Conservation (phyloP, 1,140 invertebrate genomes). For the Ips typographus region DNA sequence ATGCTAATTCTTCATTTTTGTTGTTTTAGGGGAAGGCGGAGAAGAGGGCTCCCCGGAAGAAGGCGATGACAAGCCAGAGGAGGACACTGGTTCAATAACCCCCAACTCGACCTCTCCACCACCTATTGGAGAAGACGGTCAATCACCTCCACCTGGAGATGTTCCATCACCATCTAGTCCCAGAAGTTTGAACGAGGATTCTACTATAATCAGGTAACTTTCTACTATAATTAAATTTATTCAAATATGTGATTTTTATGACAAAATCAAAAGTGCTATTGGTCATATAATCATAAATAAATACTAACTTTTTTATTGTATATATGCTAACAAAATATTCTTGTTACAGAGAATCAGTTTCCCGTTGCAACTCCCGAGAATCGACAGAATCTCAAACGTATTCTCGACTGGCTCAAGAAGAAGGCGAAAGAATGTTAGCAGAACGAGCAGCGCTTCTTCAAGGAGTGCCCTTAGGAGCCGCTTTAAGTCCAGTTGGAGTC, state of each 20-base stretch:
- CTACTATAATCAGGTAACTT: slow-evolving; percentile 41
- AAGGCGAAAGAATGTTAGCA: slow-evolving; percentile 64
- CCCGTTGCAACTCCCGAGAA: slow-evolving; percentile 75
- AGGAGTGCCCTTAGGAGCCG: slow-evolving; percentile 55
- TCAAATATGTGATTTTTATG: no score
- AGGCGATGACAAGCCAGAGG: slow-evolving; percentile 55
- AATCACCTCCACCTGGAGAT: slow-evolving; percentile 46
- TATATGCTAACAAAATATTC: neutral
- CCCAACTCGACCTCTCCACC: slow-evolving; percentile 53
- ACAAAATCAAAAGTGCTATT: no score
- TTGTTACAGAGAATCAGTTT: slow-evolving; percentile 70
- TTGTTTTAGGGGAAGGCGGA: slow-evolving; percentile 61
- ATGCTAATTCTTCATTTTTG: neutral
- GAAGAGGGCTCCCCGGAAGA: slow-evolving; percentile 56
- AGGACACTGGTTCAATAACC: slow-evolving; percentile 58
- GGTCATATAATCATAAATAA: no score
- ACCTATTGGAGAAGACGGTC: slow-evolving; percentile 46
- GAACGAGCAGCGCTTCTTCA: slow-evolving; percentile 59
- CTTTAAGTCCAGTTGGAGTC: slow-evolving; percentile 56
- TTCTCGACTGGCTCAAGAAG: slow-evolving; percentile 14
- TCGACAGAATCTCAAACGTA: slow-evolving; percentile 67
- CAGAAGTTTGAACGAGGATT: slow-evolving; percentile 45
- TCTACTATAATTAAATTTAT: no score
- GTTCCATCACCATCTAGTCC: slow-evolving; percentile 46
- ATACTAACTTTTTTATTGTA: no score